A percentile compares a stretch with the other conserved stretches of the same genome.
phyloP scores from a whole-genome alignment of 2,797 vertebrate genomes.

The Parotocinclus haroldoi region DNA sequence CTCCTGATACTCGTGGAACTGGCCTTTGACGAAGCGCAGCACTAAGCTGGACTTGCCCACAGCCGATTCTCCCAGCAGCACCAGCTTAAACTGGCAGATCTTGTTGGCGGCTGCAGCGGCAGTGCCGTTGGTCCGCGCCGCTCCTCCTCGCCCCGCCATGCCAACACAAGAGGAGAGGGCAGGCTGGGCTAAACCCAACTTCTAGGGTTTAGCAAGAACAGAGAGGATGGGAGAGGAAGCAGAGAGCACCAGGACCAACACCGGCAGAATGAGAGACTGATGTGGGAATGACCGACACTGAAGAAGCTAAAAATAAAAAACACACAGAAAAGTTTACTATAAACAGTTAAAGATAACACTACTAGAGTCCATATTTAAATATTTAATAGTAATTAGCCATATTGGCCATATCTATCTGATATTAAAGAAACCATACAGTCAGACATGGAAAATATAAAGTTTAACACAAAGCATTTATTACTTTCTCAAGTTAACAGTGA shows the following conservation, averaged over 20 bases:
- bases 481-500: too few relatives aligned
- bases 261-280: slow-evolving; percentile 44
- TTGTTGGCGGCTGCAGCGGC: slow-evolving; percentile 86
- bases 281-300: neutral
- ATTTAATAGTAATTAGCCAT: too few relatives aligned
- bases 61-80: slow-evolving; percentile 91
- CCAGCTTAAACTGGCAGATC: slow-evolving; percentile 99
- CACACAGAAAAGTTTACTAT: neutral
- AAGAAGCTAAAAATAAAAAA: slow-evolving; percentile 9
- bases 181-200: slow-evolving; percentile 22
- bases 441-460: too few relatives aligned
- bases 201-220: slow-evolving; percentile 24
- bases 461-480: too few relatives aligned
- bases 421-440: too few relatives aligned
- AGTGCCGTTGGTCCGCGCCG: slow-evolving; percentile 89
- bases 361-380: too few relatives aligned
- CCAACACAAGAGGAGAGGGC: slow-evolving; percentile 45
- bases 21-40: slow-evolving; percentile 97
- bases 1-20: slow-evolving; percentile 98
- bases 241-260: slow-evolving; percentile 29
- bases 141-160: slow-evolving; percentile 94
- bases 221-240: slow-evolving; percentile 7
- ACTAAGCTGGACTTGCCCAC: slow-evolving; percentile 98
- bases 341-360: too few relatives aligned
- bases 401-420: too few relatives aligned